phyloP scores from a whole-genome alignment of 2,797 vertebrate genomes.

The Agapornis canus region DNA sequence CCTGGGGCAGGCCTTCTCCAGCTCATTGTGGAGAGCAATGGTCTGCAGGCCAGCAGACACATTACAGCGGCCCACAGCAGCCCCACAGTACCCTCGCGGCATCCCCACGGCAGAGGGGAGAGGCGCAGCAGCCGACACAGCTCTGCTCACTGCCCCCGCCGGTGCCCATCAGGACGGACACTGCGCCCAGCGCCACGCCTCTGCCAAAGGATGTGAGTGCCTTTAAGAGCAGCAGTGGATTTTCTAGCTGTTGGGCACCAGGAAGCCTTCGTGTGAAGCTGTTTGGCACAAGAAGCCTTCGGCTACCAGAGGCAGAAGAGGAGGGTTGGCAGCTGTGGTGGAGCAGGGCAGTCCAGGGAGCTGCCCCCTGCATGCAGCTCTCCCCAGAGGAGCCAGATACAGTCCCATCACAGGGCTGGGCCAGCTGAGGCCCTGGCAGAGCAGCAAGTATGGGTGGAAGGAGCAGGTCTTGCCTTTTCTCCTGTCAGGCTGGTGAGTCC shows the following conservation, averaged over 20 bases:
- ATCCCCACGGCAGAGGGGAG: accelerated
- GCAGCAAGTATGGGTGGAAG: neutral
- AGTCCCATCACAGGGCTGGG: accelerated
- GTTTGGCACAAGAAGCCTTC: too few species aligned
- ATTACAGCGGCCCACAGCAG: neutral
- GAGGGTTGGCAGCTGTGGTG: neutral
- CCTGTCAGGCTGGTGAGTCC: neutral
- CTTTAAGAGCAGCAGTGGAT: neutral
- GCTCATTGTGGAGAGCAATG: slow-evolving; percentile 81
- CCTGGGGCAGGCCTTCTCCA: slow-evolving; percentile 78
- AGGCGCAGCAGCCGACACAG: accelerated
- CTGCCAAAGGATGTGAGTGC: accelerated
- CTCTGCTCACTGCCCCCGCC: accelerated
- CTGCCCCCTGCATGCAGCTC: neutral
- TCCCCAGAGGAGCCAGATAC: neutral
- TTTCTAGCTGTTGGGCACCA: neutral
- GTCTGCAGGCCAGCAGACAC: neutral
- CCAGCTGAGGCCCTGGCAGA: neutral
- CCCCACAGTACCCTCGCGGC: accelerated
- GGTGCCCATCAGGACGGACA: accelerated
- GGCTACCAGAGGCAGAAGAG: neutral
- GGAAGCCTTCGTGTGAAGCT: neutral
- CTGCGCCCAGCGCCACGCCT: neutral
- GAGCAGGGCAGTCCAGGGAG: neutral
- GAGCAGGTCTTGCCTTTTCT: neutral